Base-by-base conservation (phyloP, 2,797 vertebrate genomes). In the Notolepis coatsorum region DNA sequence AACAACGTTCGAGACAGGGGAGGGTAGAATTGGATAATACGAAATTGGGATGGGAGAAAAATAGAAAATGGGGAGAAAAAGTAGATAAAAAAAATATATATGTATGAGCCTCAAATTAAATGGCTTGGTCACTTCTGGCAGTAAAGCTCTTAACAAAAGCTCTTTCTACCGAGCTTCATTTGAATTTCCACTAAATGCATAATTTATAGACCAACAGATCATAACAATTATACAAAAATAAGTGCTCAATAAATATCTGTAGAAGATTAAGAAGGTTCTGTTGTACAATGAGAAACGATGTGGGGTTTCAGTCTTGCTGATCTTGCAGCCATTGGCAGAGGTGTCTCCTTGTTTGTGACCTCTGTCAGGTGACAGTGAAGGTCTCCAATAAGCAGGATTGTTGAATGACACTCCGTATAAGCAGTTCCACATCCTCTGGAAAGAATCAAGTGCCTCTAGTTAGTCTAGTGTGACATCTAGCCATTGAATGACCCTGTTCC, bases 381-480 rank as follows among this genome's bases (percentile, higher is more conserved):
- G 79, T 84, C 81, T 81, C 79, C 76, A 86, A 75, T 85, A 84
- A 87, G 73, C 70, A 84, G 78, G 64, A 12, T 61, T 61, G 81
- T 77, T 81, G 76, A 80, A 77, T n/a, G 77, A 68, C 67, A 46
- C 77, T 82, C 77, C 71, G 70, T 75, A 80, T 84, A 77, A 57
- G 79, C 46, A 53, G 65, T 56, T 72, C 81, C 78, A 79, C 70
- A 81, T 79, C 71, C 78, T 73, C 69, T 73, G 71, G 70, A 70
- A 84, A 76, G 77, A 81, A 84, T 83, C 79, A 74, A 82, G 80
- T 63, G 62, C 65, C 52, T 83, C 84, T 78, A 71, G 77, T 73
- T n/a, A n/a, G n/a, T n/a, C n/a, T 43, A n/a, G 25, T 27, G 9
- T 7, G 45, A 17, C 15, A 25, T 17, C n/a, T n/a, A n/a, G n/a